Evolutionary conservation across 2,888 invertebrate genomes (phyloP), one percentile per base, ranked within the genome.

Genomic region (Noctuana brunneofusca): DNA sequence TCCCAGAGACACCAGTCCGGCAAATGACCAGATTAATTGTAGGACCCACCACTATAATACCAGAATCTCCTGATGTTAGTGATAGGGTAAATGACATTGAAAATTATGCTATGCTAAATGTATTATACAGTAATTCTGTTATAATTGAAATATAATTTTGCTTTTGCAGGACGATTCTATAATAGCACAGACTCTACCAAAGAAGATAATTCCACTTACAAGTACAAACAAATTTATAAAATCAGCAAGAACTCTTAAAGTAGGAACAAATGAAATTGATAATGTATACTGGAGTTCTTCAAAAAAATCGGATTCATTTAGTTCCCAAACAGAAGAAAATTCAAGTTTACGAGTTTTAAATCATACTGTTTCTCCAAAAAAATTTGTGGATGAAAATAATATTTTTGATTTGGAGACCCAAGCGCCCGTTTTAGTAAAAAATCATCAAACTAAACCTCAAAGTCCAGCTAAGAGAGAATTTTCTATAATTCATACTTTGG

Each of bases 51-150:
- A 86, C 81, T 3, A 76, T 78, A 11, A 74, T 89, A 65, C 90
- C 89, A 0, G 89, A 90, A 66, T 89, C 90, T 3, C 90, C 90
- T 1, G 89, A 91, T 74, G 79, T 86, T 57, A 90, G 89, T 70
- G 89, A 89, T 65, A 81, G 73, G 75, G 89, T 89, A 74, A 20
- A 38, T 38, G 14, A 38, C 24, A 24, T 24, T 24, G 5, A 24
- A 24, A 24, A 24, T 24, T 4, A 24, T 24, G 5, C 24, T 24
- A 24, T 24, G 24, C 1, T 24, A 24, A 24, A 24, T 24, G 3
- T 24, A 27, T 27, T 27, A 27, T n/a, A 27, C 27, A 27, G 27
- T 27, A 27, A 27, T n/a, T n/a, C n/a, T n/a, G n/a, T n/a, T n/a
- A n/a, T n/a, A n/a, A n/a, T n/a, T n/a, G n/a, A n/a, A n/a, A 32